A percentile compares a stretch with the other conserved stretches of the same genome.
Evolutionary conservation across 2,113 vertebrate genomes (phyloP).

Genomic region (Taurulus bubalis): DNA sequence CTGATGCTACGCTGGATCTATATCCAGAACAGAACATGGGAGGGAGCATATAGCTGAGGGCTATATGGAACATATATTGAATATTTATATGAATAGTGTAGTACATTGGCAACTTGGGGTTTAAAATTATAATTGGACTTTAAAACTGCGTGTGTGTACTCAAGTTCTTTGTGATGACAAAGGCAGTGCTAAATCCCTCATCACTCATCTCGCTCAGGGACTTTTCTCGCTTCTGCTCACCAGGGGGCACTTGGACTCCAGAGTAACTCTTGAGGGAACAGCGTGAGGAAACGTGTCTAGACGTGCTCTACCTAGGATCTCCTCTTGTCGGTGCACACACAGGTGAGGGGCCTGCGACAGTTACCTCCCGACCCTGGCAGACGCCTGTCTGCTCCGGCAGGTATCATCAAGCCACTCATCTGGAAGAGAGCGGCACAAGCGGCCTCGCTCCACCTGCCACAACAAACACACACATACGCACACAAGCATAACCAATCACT

Average conservation of each 20-base stretch:
- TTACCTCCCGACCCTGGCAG: constrained; percentile 54
- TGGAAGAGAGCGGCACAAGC: constrained; percentile 59
- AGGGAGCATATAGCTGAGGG: constrained; percentile 28
- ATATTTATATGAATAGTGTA: constrained; percentile 52
- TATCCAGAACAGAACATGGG: constrained; percentile 53
- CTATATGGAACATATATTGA: constrained; percentile 44
- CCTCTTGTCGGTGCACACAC: constrained; percentile 21
- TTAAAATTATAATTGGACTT: constrained; percentile 45
- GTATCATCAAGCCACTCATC: constrained; percentile 55
- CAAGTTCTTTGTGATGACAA: constrained; percentile 35
- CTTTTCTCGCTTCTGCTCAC: constrained; percentile 50
- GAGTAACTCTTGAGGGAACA: constrained; percentile 6
- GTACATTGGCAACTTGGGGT: constrained; percentile 35
- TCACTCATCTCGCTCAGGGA: constrained; percentile 10
- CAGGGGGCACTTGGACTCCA: constrained; percentile 66
- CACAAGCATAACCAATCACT: constrained; percentile 34
- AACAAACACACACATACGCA: constrained; percentile 24
- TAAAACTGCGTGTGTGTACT: constrained; percentile 29
- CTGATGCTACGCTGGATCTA: constrained; percentile 66
- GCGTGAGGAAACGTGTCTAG: constrained; percentile 32
- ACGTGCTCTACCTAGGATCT: constrained; percentile 36
- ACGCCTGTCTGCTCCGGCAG: constrained; percentile 51
- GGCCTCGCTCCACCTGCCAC: constrained; percentile 7
- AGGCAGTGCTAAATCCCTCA: constrained; percentile 29
- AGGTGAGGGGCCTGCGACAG: constrained; percentile 53